phyloP scores from a whole-genome alignment of 2,113 vertebrate genomes.

The Petrocephalus microphthalmus region DNA sequence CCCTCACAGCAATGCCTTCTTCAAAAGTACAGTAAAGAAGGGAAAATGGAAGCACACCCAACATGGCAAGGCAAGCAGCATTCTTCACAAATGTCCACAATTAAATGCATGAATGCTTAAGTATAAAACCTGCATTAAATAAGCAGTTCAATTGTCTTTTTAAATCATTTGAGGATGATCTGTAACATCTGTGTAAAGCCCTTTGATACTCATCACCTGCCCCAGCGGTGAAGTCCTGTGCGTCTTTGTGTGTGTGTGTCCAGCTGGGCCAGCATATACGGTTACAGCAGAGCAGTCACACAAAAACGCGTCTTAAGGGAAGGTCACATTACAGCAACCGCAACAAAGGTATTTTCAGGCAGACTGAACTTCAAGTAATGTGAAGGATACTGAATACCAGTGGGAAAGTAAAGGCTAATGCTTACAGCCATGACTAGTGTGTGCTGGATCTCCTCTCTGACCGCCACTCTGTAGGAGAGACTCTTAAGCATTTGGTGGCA shows the following conservation, averaged over 20 bases:
- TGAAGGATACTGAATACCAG: not conserved
- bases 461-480: not conserved
- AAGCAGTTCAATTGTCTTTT: not conserved
- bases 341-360: not conserved
- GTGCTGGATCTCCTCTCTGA: not conserved
- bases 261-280: not conserved
- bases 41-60: not conserved
- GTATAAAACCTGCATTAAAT: not conserved
- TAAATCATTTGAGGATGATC: not conserved
- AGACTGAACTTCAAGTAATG: not conserved
- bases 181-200: not conserved
- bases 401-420: not conserved
- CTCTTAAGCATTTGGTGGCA: not conserved
- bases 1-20: not conserved
- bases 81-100: not conserved
- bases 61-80: not conserved
- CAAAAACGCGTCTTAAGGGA: not conserved
- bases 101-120: not conserved
- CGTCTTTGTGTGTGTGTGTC: not conserved
- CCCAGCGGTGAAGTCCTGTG: not conserved
- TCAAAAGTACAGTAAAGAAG: not conserved
- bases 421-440: not conserved
- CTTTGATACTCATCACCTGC: not conserved
- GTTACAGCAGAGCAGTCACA: not conserved
- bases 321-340: slow-evolving; percentile 4